A percentile compares a stretch with the other conserved stretches of the same genome.
These are phyloP conservation scores for Dromiciops gliroides DNA, from an alignment of 2,113 vertebrate species.

Conservation along the genomic window DNA sequence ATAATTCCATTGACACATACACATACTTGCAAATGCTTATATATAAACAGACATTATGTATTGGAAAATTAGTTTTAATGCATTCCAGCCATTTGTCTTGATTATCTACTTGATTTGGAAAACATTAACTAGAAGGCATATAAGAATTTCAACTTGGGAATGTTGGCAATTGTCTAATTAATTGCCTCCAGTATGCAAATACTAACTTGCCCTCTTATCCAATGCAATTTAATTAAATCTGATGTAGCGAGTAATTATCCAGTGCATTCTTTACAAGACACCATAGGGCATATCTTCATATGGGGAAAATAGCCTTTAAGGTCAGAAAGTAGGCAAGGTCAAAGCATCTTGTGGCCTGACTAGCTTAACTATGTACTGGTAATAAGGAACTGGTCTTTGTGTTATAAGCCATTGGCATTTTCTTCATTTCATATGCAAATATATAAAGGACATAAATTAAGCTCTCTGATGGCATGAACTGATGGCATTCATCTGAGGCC, in stretches of 20 bases:
- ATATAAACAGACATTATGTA: slow-evolving; percentile 63
- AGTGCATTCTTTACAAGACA: not conserved
- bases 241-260: not conserved
- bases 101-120: slow-evolving; percentile 67
- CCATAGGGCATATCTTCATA: not conserved
- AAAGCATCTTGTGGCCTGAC: not conserved
- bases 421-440: slow-evolving; percentile 32
- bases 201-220: not conserved
- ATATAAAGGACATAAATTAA: not conserved
- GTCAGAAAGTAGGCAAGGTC: not conserved
- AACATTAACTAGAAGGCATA: slow-evolving; percentile 47
- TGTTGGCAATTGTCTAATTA: slow-evolving; percentile 52
- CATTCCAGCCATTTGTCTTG: slow-evolving; percentile 61
- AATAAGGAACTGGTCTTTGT: slow-evolving; percentile 22
- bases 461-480: not conserved
- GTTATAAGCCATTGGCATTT: not conserved
- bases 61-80: slow-evolving; percentile 54
- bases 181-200: not conserved
- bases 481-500: not conserved
- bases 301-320: not conserved
- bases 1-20: slow-evolving; percentile 40
- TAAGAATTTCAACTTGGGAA: slow-evolving; percentile 58
- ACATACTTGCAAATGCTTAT: slow-evolving; percentile 58
- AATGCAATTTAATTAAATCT: not conserved
- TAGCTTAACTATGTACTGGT: not conserved